Evolutionary conservation across 2,797 vertebrate species (phyloP).

Genomic region (Molossus alvarezi): DNA sequence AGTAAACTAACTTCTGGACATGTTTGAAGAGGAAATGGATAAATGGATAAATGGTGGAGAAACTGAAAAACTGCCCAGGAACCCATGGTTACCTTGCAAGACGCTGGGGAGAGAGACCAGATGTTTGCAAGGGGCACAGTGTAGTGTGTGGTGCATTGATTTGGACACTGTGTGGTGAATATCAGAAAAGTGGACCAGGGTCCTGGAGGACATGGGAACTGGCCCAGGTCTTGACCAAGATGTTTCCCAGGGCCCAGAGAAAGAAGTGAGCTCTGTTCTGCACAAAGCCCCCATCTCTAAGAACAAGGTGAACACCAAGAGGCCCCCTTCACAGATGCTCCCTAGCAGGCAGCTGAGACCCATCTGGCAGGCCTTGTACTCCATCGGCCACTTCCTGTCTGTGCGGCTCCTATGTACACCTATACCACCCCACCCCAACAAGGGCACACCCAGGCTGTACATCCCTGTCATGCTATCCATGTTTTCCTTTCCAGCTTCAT

Average conservation of each 20-base stretch:
- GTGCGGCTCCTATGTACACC: rapidly evolving
- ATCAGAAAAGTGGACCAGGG: too few relatives aligned
- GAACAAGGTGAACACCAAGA: rapidly evolving
- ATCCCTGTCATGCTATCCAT: not conserved
- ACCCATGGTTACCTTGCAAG: rapidly evolving
- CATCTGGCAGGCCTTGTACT: not conserved
- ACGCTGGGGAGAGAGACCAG: not conserved
- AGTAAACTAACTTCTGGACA: too few relatives aligned
- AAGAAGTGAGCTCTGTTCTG: not conserved
- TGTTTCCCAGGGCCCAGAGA: not conserved
- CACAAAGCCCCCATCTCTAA: not conserved
- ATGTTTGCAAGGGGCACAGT: not conserved
- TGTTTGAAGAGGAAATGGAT: not conserved
- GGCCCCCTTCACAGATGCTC: too few relatives aligned
- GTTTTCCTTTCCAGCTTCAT: not conserved
- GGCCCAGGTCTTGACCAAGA: not conserved
- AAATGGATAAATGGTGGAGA: not conserved
- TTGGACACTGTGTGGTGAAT: not conserved
- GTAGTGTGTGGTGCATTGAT: too few relatives aligned
- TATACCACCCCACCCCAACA: rapidly evolving
- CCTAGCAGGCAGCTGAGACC: rapidly evolving
- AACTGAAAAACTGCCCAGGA: rapidly evolving
- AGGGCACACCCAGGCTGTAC: rapidly evolving
- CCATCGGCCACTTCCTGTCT: rapidly evolving
- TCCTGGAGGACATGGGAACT: not conserved